A percentile compares a stretch with the other conserved stretches of the same genome.
These are phyloP conservation scores for Paguma larvata DNA, from an alignment of 2,797 vertebrate genomes.

Conservation along the genomic window DNA sequence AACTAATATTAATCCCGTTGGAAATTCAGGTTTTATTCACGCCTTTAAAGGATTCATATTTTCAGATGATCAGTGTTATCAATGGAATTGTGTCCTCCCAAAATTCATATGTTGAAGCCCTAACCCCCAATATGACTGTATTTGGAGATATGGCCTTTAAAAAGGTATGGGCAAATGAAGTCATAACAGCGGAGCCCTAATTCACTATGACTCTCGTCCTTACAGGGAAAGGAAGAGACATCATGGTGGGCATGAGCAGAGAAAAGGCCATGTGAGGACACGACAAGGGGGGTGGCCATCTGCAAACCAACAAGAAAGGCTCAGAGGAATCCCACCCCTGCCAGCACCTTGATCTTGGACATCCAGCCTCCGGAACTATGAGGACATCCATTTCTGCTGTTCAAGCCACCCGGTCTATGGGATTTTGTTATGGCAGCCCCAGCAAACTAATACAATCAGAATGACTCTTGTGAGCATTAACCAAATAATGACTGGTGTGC, in stretches of 20 bases:
- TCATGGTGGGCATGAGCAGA: not conserved
- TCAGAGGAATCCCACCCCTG: not conserved
- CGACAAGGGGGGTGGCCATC: not conserved
- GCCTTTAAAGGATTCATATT: not conserved
- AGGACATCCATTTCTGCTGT: not conserved
- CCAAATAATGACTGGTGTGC: not conserved
- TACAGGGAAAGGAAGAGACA: not conserved
- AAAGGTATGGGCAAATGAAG: not conserved
- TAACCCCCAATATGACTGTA: not conserved
- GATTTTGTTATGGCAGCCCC: not conserved
- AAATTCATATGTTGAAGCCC: not conserved
- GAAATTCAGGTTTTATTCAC: not conserved
- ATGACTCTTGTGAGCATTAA: not conserved
- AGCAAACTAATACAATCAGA: not conserved
- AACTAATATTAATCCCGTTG: not conserved
- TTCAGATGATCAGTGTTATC: not conserved
- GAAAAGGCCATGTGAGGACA: not conserved
- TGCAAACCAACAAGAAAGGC: not conserved
- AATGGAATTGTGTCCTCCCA: not conserved
- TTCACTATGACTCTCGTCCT: not conserved
- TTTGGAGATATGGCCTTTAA: not conserved
- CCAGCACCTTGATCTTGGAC: not conserved
- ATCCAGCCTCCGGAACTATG: not conserved
- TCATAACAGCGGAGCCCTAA: not conserved
- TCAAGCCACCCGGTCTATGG: not conserved